Base-by-base conservation (phyloP, 2,888 invertebrate species). In the Melinaea marsaeus region DNA sequence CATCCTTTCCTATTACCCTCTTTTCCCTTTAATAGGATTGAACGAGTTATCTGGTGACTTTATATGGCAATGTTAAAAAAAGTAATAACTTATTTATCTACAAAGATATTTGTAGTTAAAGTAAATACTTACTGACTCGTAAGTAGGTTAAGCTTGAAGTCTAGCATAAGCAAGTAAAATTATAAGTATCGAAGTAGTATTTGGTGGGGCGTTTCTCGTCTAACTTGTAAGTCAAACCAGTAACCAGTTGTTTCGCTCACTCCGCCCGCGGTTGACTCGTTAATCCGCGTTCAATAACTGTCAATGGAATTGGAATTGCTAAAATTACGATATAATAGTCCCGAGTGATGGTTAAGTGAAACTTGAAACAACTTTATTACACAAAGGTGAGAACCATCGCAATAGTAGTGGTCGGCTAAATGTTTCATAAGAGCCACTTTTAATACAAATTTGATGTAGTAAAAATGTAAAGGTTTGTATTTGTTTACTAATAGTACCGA, bases 301-400 rank as follows among this genome's bases (percentile, higher is more conserved):
- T 79, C 78, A 81, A 83, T 82, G 79, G 80, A 69, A 77, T 61
- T 82, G 79, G 80, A 69, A 77, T 61, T 47, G 61, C 57, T 57
- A 61, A 73, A 71, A 73, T 75, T 77, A 74, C 74, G 68, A 69
- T 56, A 71, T 72, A 72, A 67, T 71, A 70, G 78, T 76, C 76
- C 3, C 82, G 72, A 84, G 88, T 86, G 81, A 84, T 85, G 82
- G 74, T 79, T 78, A 83, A 85, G 87, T 89, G 86, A 86, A 83
- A 84, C 72, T 71, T 51, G 11, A 42, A 9, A 32, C 32, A 22
- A 51, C 51, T 32, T 51, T 51, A 51, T 51, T 51, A 51, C 32
- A 51, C 32, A 51, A 51, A 51, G 51, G 51, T 51, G 51, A 51
- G 51, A 51, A 9, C 32, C 9, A 7, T 32, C 22, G 51, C 3